Evolutionary conservation across 1,140 invertebrate species (phyloP), one percentile per base, ranked within the genome.

Genomic region (Medauroidea extradentata): DNA sequence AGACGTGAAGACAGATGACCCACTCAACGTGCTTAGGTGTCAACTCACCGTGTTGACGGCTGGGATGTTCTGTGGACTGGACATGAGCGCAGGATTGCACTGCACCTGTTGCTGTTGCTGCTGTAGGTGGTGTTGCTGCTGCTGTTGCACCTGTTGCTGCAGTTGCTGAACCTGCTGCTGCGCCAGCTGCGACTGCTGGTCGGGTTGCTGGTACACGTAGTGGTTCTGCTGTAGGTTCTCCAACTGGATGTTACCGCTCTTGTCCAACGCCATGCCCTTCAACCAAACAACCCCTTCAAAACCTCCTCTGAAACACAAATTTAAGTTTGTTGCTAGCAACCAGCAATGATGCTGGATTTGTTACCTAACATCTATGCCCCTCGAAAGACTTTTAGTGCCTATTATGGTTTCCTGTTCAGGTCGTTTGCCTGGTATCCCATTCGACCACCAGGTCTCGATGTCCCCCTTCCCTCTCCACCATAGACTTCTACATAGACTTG

Each of bases 211-310:
- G 29, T 61, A 60, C 44, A 57, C 14, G 38, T 60, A 60, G 16
- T 50, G 59, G 48, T 57, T 60, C 41, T 57, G 53, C 19, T 52
- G 60, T 34, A 58, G 53, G n/a, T 24, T 29, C 14, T 57, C 60
- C 34, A 61, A 23, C 25, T 19, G 58, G 19, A 43, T 51, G 14
- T 18, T 27, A 71, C 74, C 74, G 71, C 73, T 81, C 69, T 83
- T 85, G 66, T 88, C 85, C 70, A 86, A 60, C 61, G 78, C 74
- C 63, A 83, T 74, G 62, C 80, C 80, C 82, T 84, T 75, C 51
- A 72, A 71, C 25, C 16, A 51, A 34, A n/a, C n/a, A n/a, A n/a
- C n/a, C n/a, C n/a, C n/a, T n/a, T n/a, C n/a, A n/a, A n/a, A n/a
- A n/a, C n/a, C n/a, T n/a, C n/a, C n/a, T n/a, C n/a, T n/a, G n/a